Evolutionary conservation across 2,797 vertebrate genomes (phyloP).

Genomic region (Clarias platycephalus): DNA sequence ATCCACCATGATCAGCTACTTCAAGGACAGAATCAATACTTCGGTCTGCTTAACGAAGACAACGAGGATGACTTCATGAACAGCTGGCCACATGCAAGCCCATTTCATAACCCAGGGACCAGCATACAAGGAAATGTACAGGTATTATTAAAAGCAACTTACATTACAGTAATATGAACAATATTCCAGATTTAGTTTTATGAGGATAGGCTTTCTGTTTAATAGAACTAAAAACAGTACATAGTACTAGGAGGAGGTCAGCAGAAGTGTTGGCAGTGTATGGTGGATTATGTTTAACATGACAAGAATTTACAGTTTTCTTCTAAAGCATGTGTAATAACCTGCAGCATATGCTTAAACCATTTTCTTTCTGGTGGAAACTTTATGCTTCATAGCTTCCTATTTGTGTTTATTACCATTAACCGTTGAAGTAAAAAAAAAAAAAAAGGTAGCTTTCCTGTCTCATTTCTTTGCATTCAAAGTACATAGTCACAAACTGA

Average conservation of each 20-base stretch:
- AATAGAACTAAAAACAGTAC: not conserved
- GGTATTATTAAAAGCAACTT: constrained; percentile 24
- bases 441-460: not conserved
- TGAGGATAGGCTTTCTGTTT: not conserved
- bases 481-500: not conserved
- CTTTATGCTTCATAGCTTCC: not conserved
- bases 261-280: not conserved
- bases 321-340: not conserved
- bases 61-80: constrained; percentile 53
- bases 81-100: constrained; percentile 39
- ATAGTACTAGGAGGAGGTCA: not conserved
- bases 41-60: constrained; percentile 41
- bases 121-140: constrained; percentile 31
- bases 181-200: not conserved
- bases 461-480: not conserved
- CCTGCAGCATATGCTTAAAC: not conserved
- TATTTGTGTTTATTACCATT: not conserved
- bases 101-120: constrained; percentile 37
- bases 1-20: constrained; percentile 25
- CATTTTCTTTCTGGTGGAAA: not conserved
- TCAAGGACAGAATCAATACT: constrained; percentile 37
- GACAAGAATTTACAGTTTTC: not conserved
- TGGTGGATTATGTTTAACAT: not conserved
- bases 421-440: not conserved
- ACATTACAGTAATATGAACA: not conserved